A percentile compares a stretch with the other conserved stretches of the same genome.
Evolutionary conservation across 1,140 invertebrate genomes (phyloP).

Genomic region (Eueides isabella): DNA sequence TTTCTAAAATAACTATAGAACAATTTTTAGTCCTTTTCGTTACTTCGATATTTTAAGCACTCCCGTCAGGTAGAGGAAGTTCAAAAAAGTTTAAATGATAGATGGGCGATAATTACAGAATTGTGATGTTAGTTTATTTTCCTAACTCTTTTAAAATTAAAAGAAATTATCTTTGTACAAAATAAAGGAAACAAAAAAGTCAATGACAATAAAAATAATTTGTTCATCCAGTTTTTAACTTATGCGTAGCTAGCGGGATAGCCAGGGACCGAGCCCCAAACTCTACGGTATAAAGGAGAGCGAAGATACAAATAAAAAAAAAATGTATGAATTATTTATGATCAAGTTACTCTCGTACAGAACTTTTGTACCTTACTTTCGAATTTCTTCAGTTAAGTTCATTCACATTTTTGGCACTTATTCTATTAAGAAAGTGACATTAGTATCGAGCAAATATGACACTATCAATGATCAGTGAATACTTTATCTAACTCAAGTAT

Average conservation of each 20-base stretch:
- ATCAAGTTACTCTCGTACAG: background rate
- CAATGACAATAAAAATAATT: too few relatives aligned
- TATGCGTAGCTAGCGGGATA: too few relatives aligned
- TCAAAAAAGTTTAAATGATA: constrained; percentile 15
- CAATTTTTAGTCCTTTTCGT: background rate
- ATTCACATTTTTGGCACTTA: constrained; percentile 23
- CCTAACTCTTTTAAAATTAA: background rate
- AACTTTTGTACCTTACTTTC: constrained; percentile 17
- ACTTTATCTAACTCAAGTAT: background rate
- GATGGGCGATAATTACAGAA: constrained; percentile 28
- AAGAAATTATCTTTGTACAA: too few relatives aligned
- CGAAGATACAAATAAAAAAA: background rate
- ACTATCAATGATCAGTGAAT: constrained; percentile 15
- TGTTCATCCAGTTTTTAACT: too few relatives aligned
- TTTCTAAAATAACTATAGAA: too few relatives aligned
- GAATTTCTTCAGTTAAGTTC: constrained; percentile 1
- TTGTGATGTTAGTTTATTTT: background rate
- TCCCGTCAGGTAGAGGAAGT: constrained; percentile 10
- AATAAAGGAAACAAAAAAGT: too few relatives aligned
- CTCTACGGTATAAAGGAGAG: too few relatives aligned
- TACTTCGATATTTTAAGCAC: background rate
- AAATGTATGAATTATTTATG: background rate
- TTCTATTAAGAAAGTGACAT: constrained; percentile 29
- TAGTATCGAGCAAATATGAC: constrained; percentile 27
- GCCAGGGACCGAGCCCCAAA: too few relatives aligned